These are phyloP conservation scores for Catharus ustulatus DNA, from an alignment of 2,797 vertebrate genomes.

Conservation along the genomic window DNA sequence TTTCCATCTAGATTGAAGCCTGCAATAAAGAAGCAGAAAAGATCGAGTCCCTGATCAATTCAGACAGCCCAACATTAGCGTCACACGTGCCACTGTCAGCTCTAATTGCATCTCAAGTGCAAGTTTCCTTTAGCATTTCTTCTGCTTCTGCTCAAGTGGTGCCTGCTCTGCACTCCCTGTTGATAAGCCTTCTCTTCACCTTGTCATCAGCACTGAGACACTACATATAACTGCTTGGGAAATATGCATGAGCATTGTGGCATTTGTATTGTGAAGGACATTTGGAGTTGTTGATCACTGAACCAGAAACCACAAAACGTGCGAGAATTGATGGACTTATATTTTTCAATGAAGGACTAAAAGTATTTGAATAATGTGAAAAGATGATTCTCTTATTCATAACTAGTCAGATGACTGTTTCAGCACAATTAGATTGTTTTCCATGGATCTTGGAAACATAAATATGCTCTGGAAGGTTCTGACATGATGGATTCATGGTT, in stretches of 20 bases:
- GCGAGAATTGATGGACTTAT: not conserved
- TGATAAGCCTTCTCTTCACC: slow-evolving; percentile 68
- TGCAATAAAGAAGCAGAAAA: slow-evolving; percentile 98
- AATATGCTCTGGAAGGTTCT: not conserved
- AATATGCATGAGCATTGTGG: not conserved
- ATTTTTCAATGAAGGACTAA: slow-evolving; percentile 8
- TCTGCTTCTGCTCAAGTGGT: slow-evolving; percentile 50
- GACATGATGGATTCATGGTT: not conserved
- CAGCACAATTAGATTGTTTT: not conserved
- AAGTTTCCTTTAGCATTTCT: slow-evolving; percentile 82
- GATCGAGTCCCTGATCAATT: slow-evolving; percentile 96
- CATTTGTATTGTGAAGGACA: slow-evolving; percentile 22
- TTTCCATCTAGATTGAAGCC: slow-evolving; percentile 87
- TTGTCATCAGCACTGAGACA: not conserved
- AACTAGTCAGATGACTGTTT: not conserved
- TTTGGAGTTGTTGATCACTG: not conserved
- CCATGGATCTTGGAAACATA: not conserved
- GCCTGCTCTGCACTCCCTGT: slow-evolving; percentile 27
- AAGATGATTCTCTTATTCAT: not conserved
- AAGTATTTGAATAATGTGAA: not conserved
- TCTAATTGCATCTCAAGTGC: slow-evolving; percentile 88
- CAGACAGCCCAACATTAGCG: slow-evolving; percentile 90
- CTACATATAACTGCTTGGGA: slow-evolving; percentile 17
- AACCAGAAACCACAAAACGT: not conserved
- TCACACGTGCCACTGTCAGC: slow-evolving; percentile 93